Conservation (phyloP, 2,113 vertebrate species). For the Chaetura pelagica region DNA sequence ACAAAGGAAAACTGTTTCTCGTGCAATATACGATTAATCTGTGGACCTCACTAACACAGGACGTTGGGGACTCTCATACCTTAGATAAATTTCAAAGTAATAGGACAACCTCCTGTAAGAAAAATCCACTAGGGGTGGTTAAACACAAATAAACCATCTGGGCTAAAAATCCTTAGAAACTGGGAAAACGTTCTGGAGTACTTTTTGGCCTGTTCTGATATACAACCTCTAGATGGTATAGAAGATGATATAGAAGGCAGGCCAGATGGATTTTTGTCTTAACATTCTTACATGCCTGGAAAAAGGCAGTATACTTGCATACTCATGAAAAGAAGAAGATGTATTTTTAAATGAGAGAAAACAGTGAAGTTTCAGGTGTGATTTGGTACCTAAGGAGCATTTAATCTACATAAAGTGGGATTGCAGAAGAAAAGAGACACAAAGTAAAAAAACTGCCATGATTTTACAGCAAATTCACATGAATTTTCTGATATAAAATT, state of each 20-base stretch:
- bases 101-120: background rate
- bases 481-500: background rate
- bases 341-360: background rate
- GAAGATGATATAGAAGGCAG: background rate
- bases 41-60: background rate
- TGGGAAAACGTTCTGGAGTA: background rate
- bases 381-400: background rate
- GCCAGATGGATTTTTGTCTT: background rate
- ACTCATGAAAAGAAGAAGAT: background rate
- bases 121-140: background rate
- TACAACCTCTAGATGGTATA: background rate
- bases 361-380: background rate
- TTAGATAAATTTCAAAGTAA: background rate
- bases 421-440: background rate
- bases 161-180: background rate
- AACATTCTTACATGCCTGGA: background rate
- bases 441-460: background rate
- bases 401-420: background rate
- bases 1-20: background rate
- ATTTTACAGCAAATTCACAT: background rate
- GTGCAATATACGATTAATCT: background rate
- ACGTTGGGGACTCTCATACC: background rate
- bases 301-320: background rate
- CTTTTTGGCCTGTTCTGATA: background rate
- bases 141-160: background rate